Evolutionary conservation across 2,888 invertebrate genomes (phyloP).

Genomic region (Nephrotoma appendiculata): DNA sequence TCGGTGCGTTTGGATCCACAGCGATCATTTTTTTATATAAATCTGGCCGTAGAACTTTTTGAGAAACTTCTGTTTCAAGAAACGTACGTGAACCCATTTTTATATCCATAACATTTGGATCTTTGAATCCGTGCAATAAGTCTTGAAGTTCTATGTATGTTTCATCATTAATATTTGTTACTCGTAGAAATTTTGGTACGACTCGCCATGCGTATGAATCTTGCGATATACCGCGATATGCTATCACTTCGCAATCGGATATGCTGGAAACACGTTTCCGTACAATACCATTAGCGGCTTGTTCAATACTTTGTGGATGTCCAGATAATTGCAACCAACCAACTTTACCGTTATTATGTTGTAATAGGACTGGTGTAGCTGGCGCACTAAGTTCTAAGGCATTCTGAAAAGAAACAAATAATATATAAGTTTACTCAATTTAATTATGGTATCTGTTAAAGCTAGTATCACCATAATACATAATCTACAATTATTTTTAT

Average conservation of each 20-base stretch:
- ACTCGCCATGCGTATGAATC: slow-evolving; percentile 43
- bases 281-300: slow-evolving; percentile 83
- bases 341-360: slow-evolving; percentile 35
- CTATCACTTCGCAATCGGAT: slow-evolving; percentile 57
- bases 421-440: background rate
- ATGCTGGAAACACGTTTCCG: slow-evolving; percentile 74
- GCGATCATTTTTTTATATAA: slow-evolving; percentile 93
- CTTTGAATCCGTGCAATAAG: slow-evolving; percentile 73
- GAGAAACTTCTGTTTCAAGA: slow-evolving; percentile 86
- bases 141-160: slow-evolving; percentile 93
- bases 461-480: background rate
- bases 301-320: slow-evolving; percentile 83
- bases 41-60: slow-evolving; percentile 68
- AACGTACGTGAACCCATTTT: slow-evolving; percentile 96
- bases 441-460: background rate
- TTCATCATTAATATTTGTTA: slow-evolving; percentile 54
- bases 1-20: slow-evolving; percentile 77
- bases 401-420: slow-evolving; percentile 44
- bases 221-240: slow-evolving; percentile 64
- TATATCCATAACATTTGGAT: slow-evolving; percentile 93
- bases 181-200: slow-evolving; percentile 72
- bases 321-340: slow-evolving; percentile 87
- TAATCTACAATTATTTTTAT: background rate
- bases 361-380: slow-evolving; percentile 71
- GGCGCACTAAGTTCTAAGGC: slow-evolving; percentile 83